Conservation (phyloP, 2,113 vertebrate species). For the Corythoichthys haematopterus region DNA sequence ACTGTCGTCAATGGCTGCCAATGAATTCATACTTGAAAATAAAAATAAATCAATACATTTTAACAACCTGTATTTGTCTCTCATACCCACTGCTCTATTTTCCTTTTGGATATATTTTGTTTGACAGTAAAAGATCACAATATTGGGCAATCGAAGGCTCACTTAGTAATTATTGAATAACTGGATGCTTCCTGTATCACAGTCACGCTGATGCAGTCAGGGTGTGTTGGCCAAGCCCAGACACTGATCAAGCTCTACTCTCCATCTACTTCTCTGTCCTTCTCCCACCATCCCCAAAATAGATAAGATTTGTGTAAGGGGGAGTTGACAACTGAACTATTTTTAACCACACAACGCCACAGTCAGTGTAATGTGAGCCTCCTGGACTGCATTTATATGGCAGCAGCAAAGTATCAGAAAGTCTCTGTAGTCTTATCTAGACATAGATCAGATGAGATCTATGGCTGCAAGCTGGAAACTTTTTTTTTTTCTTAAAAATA, state of each 20-base stretch:
- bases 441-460: constrained; percentile 20
- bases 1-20: no score
- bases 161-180: neutral
- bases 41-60: no score
- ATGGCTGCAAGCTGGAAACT: constrained; percentile 15
- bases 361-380: constrained; percentile 79
- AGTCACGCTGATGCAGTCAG: constrained; percentile 28
- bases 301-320: constrained; percentile 59
- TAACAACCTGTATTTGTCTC: no score
- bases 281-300: constrained; percentile 59
- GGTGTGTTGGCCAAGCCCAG: constrained; percentile 15
- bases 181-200: neutral
- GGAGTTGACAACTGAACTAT: constrained; percentile 70
- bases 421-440: constrained; percentile 35
- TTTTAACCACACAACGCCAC: constrained; percentile 68
- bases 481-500: neutral
- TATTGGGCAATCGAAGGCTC: no score
- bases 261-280: constrained; percentile 29
- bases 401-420: constrained; percentile 33
- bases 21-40: no score
- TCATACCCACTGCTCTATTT: no score
- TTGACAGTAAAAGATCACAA: no score
- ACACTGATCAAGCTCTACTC: constrained; percentile 24
- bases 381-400: constrained; percentile 40
- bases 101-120: no score